Evolutionary conservation across 2,113 vertebrate genomes (phyloP).

Genomic region (Thomomys bottae): DNA sequence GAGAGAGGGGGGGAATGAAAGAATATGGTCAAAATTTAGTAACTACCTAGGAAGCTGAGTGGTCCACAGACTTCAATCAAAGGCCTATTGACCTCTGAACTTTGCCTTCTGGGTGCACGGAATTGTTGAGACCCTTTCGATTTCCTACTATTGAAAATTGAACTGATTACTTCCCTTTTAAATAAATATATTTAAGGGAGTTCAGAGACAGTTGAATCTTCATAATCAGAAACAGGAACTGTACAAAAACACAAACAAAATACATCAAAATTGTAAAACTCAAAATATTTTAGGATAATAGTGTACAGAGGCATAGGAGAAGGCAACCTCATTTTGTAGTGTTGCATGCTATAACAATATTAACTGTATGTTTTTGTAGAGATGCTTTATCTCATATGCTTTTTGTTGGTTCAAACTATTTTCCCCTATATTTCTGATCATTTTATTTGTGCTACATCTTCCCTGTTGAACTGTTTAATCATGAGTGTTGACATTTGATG

Average conservation of each 20-base stretch:
- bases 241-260: background rate
- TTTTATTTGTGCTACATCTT: background rate
- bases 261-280: conserved; percentile 1
- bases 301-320: no score
- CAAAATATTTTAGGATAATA: background rate
- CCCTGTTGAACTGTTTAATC: background rate
- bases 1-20: no score
- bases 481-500: background rate
- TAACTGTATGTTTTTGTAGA: no score
- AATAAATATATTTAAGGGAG: conserved; percentile 22
- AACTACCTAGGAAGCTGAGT: background rate
- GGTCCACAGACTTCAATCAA: background rate
- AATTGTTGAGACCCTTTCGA: background rate
- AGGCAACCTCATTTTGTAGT: no score
- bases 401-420: background rate
- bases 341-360: no score
- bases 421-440: background rate
- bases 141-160: background rate
- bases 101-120: background rate
- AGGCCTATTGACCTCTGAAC: background rate
- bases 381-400: background rate
- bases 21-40: background rate
- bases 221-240: background rate
- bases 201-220: background rate
- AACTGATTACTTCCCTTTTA: conserved; percentile 27